phyloP scores from a whole-genome alignment of 1,140 invertebrate genomes.

The Belonocnema kinseyi region DNA sequence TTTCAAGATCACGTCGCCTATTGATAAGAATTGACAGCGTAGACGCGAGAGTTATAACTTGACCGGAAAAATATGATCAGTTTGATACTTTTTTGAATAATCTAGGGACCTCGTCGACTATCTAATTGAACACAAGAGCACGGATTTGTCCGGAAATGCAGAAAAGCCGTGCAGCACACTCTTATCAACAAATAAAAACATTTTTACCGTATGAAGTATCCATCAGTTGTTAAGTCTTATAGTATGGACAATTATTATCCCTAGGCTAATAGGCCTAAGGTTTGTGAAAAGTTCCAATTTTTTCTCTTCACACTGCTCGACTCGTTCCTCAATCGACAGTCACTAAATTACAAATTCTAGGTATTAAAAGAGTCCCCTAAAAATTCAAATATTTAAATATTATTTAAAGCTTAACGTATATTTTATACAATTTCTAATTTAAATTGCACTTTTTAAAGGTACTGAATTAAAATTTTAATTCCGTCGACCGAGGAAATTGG shows the following conservation, averaged over 20 bases:
- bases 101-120: conserved; percentile 47
- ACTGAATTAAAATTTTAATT: background rate
- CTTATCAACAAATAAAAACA: conserved; percentile 72
- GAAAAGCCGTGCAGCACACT: conserved; percentile 66
- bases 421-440: conserved; percentile 30
- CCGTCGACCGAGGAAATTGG: conserved; percentile 28
- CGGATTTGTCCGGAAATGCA: conserved; percentile 68
- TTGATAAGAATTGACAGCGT: conserved; percentile 12
- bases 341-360: background rate
- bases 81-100: background rate
- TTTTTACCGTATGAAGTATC: conserved; percentile 69
- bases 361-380: conserved; percentile 10
- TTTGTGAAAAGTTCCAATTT: conserved; percentile 45
- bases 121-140: conserved; percentile 64
- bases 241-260: conserved; percentile 74
- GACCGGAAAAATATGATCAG: background rate
- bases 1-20: background rate
- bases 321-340: conserved; percentile 26
- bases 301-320: conserved; percentile 48
- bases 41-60: background rate
- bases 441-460: conserved; percentile 28
- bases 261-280: conserved; percentile 71
- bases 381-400: conserved; percentile 11
- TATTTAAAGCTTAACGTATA: conserved; percentile 27
- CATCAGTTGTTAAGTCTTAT: conserved; percentile 75